A percentile compares a stretch with the other conserved stretches of the same genome.
phyloP scores from a whole-genome alignment of 2,797 vertebrate species.

The Anguilla anguilla region DNA sequence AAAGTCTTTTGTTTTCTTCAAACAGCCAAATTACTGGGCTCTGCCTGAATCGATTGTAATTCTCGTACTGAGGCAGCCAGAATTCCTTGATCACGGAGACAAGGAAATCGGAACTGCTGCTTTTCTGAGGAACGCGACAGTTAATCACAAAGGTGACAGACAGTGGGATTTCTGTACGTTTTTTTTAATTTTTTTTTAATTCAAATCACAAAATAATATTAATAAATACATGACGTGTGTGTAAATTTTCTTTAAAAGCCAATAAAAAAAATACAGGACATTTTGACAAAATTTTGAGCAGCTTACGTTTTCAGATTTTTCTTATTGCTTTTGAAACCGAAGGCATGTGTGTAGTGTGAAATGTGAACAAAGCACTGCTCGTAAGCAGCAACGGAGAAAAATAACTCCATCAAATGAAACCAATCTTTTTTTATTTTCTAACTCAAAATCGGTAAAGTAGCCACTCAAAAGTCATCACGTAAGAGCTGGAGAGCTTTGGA shows the following conservation, averaged over 20 bases:
- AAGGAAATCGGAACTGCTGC: background rate
- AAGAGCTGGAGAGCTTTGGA: background rate
- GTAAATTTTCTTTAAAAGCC: background rate
- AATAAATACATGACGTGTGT: background rate
- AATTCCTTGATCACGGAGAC: conserved; percentile 34
- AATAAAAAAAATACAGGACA: background rate
- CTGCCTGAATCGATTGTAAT: conserved; percentile 32
- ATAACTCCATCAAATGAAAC: background rate
- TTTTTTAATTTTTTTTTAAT: too few relatives aligned
- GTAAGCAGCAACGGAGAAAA: too few relatives aligned
- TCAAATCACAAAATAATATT: background rate
- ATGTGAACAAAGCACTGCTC: too few relatives aligned
- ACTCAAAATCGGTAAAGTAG: background rate
- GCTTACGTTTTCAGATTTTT: background rate
- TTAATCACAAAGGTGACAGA: background rate
- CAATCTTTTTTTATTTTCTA: background rate
- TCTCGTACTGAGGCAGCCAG: conserved; percentile 19
- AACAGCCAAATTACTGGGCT: conserved; percentile 32
- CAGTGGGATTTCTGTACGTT: background rate
- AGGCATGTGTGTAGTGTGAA: background rate
- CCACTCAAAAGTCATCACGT: background rate
- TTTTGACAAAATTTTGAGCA: background rate
- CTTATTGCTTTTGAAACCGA: background rate
- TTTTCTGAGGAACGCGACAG: background rate
- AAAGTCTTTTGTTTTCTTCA: conserved; percentile 29